Percentiles rank a stretch among this genome's conserved stretches.
These are phyloP conservation scores for Mactra quadrangularis DNA, from an alignment of 1,140 invertebrate genomes.

Conservation along the genomic window DNA sequence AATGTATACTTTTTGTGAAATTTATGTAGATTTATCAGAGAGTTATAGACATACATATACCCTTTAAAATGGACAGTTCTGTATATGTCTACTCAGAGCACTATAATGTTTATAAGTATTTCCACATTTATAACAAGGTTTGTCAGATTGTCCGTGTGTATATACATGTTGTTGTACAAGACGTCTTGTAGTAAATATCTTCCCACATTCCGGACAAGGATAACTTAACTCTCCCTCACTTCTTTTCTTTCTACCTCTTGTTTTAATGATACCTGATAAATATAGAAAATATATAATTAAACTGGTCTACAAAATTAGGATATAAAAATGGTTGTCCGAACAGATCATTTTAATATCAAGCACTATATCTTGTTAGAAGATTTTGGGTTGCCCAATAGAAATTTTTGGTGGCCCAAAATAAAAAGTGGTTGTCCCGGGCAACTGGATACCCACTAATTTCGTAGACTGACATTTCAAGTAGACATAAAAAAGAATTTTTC, in stretches of 20 bases:
- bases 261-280: background rate
- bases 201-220: slow-evolving; percentile 1
- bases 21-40: too few relatives aligned
- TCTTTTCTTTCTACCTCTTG: background rate
- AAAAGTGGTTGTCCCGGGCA: too few relatives aligned
- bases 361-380: too few relatives aligned
- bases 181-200: background rate
- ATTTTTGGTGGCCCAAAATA: too few relatives aligned
- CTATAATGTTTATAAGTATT: background rate
- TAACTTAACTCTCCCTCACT: background rate
- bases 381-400: too few relatives aligned
- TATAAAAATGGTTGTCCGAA: too few relatives aligned
- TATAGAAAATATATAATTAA: background rate
- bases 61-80: slow-evolving; percentile 1
- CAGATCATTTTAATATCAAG: too few relatives aligned
- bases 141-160: background rate
- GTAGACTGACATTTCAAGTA: background rate
- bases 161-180: background rate
- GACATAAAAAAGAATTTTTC: background rate
- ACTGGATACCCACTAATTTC: too few relatives aligned
- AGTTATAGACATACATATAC: too few relatives aligned
- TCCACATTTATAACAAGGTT: slow-evolving; percentile 10
- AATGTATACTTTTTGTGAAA: too few relatives aligned
- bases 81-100: background rate
- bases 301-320: background rate